Base-by-base conservation (phyloP, 2,797 vertebrate genomes). In the Silurus lanzhouensis region DNA sequence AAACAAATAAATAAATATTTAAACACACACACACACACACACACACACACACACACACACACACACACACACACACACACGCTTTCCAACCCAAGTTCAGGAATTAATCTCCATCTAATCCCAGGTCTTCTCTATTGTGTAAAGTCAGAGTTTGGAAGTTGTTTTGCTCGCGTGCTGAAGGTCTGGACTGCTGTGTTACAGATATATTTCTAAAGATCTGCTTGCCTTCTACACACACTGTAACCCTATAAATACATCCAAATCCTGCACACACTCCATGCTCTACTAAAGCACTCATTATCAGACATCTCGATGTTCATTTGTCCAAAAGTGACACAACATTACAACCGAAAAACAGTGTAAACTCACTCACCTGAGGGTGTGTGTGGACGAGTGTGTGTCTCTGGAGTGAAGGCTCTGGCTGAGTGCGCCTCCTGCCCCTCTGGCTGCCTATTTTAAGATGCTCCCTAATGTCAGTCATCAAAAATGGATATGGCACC, bases 391-490 rank as follows among this genome's bases (percentile, higher is more conserved):
- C 55, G 68, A 64, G 44, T 61, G 76, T 64, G 58, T 82, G 58
- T 83, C 20, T 85, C 75, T 68, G 48, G 67, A 25, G 20, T 27
- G 19, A 78, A 31, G 64, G 75, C 64, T 83, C 75, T 20, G 13
- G 71, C 60, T 44, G 76, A 83, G 84, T 80, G 87, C 74, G 3
- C 75, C 81, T 83, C 66, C 20, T 61, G 38, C 46, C 12, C 38
- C 74, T 38, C 66, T 25, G 64, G 72, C 38, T n/a, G 10, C 85
- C 85, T 88, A 88, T 85, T 85, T 85, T 83, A 88, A 88, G 77
- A 74, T 46, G 27, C 75, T 83, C 61, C 87, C 76, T 83, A 84
- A 82, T 85, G 86, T 84, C 87, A 87, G 61, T 25, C 77, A 63
- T 85, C 83, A 71, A 58, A 81, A 52, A 80, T 83, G 84, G 87